A percentile compares a stretch with the other conserved stretches of the same genome.
phyloP scores from a whole-genome alignment of 2,888 invertebrate species.

The Boloria selene region DNA sequence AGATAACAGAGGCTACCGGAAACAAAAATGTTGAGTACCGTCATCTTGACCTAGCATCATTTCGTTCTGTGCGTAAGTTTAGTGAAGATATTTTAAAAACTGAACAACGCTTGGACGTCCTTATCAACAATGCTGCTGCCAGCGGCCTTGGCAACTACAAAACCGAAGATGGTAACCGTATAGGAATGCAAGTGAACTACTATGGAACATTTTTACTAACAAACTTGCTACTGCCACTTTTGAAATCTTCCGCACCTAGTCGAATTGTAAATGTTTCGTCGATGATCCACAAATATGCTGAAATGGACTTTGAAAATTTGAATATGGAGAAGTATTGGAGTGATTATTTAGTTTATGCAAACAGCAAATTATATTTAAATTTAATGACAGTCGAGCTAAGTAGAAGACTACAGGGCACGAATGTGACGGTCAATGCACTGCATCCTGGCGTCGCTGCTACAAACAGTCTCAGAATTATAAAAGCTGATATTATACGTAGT shows the following conservation, averaged over 20 bases:
- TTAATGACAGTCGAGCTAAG: slow-evolving; percentile 85
- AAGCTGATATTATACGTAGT: slow-evolving; percentile 58
- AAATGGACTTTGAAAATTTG: slow-evolving; percentile 71
- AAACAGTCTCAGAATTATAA: slow-evolving; percentile 84
- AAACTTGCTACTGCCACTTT: slow-evolving; percentile 76
- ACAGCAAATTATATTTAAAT: slow-evolving; percentile 84
- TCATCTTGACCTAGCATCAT: slow-evolving; percentile 71
- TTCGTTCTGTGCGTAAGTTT: slow-evolving; percentile 80
- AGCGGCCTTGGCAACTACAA: slow-evolving; percentile 72
- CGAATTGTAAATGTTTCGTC: slow-evolving; percentile 86
- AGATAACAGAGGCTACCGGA: slow-evolving; percentile 65
- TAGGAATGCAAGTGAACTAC: slow-evolving; percentile 88
- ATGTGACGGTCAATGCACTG: slow-evolving; percentile 86
- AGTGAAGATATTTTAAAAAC: slow-evolving; percentile 76
- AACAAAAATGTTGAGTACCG: slow-evolving; percentile 63
- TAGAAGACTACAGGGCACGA: slow-evolving; percentile 79
- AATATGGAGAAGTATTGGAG: slow-evolving; percentile 80
- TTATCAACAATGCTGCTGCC: slow-evolving; percentile 84
- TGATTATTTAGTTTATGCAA: slow-evolving; percentile 72
- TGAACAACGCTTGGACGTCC: slow-evolving; percentile 78
- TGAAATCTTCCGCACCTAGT: slow-evolving; percentile 83
- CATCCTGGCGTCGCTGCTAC: slow-evolving; percentile 88
- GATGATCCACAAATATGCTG: slow-evolving; percentile 77
- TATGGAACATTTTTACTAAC: slow-evolving; percentile 88
- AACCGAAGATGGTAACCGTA: slow-evolving; percentile 85